Base-by-base conservation (phyloP, 2,113 vertebrate species). In the Antechinus flavipes region DNA sequence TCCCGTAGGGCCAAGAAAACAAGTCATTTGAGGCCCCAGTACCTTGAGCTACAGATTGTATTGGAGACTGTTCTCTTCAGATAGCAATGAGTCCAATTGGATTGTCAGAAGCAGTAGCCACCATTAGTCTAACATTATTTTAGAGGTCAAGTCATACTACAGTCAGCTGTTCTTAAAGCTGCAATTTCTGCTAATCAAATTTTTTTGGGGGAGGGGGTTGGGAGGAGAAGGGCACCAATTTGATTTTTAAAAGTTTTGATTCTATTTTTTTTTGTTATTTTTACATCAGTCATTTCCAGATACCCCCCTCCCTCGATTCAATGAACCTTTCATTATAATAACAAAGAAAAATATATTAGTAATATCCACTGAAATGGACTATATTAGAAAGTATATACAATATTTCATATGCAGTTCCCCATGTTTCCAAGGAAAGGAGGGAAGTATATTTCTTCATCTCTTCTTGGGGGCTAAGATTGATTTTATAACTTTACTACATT, bases 41-140 rank as follows among this genome's bases (percentile, higher is more conserved):
- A 4, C 90, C 46, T 91, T 91, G 93, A 91, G 2, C 9, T 42
- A 27, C 35, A 0, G 52, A 9, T 94, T 35, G 0, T 50, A 12
- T 54, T 68, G 52, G 56, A n/a, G 91, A 89, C 92, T 90, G 7
- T 12, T 90, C 53, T 92, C 53, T 92, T 94, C 50, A 90, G 49
- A 54, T 16, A 54, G 47, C 91, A 61, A 46, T 3, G 90, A 1
- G 89, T 56, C 91, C 49, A 46, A 8, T 50, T 92, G 93, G 35
- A 93, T 55, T 55, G 94, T 94, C 92, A 91, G 2, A 91, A 94
- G 25, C 26, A 61, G 68, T 23, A 84, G n/a, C 42, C n/a, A 84
- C 68, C n/a, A 84, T n/a, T n/a, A 84, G n/a, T 84, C n/a, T 42
- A 84, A 19, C 19, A 42, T 84, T 16, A 84, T 84, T 46, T 94